Conservation (phyloP, 2,888 invertebrate species). For the Pristionchus arcanus region DNA sequence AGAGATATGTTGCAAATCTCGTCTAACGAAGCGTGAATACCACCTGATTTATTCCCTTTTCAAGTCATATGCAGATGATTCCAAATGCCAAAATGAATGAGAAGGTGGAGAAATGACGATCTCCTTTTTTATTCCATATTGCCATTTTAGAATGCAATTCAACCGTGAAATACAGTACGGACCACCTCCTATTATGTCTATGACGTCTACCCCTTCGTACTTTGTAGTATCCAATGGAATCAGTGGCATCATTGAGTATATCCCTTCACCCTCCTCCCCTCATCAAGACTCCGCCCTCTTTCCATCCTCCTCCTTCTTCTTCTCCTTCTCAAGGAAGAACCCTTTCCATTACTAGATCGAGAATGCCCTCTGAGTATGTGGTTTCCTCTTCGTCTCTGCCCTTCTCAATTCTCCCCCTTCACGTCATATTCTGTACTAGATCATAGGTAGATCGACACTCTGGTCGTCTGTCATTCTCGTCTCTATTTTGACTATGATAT, state of each 20-base stretch:
- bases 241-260: background rate
- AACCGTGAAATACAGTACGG: background rate
- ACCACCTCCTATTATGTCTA: no score
- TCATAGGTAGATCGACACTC: background rate
- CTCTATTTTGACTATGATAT: background rate
- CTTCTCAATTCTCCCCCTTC: background rate
- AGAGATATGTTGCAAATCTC: background rate
- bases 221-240: background rate
- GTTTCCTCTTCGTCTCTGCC: background rate
- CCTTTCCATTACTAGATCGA: conserved; percentile 13
- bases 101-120: background rate
- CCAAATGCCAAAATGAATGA: background rate
- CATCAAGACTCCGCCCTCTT: conserved; percentile 14
- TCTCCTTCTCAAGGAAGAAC: background rate
- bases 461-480: conserved; percentile 7
- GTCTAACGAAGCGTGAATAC: background rate
- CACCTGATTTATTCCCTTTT: background rate
- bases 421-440: background rate
- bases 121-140: background rate
- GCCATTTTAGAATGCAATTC: background rate
- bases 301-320: background rate
- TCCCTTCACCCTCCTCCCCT: conserved; percentile 2
- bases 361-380: background rate
- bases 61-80: background rate
- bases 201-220: background rate